Evolutionary conservation across 2,888 invertebrate species (phyloP).

Genomic region (Atrina japonica): DNA sequence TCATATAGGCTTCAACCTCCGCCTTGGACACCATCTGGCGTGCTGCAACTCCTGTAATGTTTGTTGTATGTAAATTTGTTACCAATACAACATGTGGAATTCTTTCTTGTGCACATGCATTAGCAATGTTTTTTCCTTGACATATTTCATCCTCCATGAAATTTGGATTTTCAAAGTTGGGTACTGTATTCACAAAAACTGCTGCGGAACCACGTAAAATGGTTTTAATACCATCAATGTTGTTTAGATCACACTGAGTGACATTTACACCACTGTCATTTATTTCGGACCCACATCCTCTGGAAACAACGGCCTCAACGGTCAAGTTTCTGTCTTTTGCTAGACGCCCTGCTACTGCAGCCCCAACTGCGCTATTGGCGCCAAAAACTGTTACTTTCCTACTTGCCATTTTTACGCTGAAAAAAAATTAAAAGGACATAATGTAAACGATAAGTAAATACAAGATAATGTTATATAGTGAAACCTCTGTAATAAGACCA

Average conservation of each 20-base stretch:
- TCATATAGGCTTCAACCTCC: constrained; percentile 70
- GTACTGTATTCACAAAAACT: constrained; percentile 71
- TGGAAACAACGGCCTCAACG: constrained; percentile 65
- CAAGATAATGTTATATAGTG: too few relatives aligned
- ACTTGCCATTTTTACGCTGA: constrained; percentile 44
- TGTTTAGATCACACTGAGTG: constrained; percentile 59
- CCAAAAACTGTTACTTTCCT: constrained; percentile 70
- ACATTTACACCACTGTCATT: constrained; percentile 55
- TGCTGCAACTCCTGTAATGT: constrained; percentile 68
- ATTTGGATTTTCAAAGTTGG: constrained; percentile 66
- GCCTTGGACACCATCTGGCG: constrained; percentile 77
- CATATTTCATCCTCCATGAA: constrained; percentile 69
- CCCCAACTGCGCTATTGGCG: constrained; percentile 68
- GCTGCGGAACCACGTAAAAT: constrained; percentile 61
- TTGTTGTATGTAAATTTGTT: constrained; percentile 71
- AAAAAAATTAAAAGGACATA: constrained; percentile 1
- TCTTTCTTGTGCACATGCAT: constrained; percentile 64
- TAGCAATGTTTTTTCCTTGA: constrained; percentile 70
- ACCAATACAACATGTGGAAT: constrained; percentile 72
- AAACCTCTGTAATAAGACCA: too few relatives aligned
- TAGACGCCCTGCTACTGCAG: constrained; percentile 66
- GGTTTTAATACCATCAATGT: constrained; percentile 52
- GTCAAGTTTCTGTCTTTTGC: constrained; percentile 56
- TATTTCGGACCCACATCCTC: constrained; percentile 56
- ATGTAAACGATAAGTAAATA: neutral